phyloP scores from a whole-genome alignment of 2,113 vertebrate species.

The Pithys albifrons region DNA sequence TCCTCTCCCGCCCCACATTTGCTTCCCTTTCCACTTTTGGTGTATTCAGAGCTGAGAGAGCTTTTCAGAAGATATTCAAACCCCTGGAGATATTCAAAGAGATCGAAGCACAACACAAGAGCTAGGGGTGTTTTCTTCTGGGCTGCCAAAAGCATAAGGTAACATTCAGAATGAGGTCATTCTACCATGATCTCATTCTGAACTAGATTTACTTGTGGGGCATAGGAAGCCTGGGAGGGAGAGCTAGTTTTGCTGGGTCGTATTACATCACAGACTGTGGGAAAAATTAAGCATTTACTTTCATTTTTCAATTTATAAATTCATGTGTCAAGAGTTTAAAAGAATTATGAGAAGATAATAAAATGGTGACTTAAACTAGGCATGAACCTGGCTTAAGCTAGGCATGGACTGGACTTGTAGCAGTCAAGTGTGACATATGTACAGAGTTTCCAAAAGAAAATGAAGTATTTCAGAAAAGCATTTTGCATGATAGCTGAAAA shows the following conservation, averaged over 20 bases:
- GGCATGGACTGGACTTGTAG: not conserved
- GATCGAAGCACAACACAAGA: slow-evolving; percentile 14
- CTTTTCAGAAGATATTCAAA: slow-evolving; percentile 55
- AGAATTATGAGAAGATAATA: not conserved
- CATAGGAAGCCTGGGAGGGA: not conserved
- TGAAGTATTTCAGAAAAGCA: not conserved
- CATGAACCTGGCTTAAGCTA: not conserved
- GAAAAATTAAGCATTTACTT: not conserved
- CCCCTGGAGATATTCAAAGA: slow-evolving; percentile 57
- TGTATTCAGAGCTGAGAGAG: slow-evolving; percentile 24
- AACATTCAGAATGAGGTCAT: slow-evolving; percentile 36
- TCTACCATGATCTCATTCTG: slow-evolving; percentile 1
- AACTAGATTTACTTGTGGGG: slow-evolving; percentile 22
- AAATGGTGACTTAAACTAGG: not conserved
- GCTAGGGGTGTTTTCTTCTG: slow-evolving; percentile 28
- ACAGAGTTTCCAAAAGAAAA: not conserved
- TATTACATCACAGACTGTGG: not conserved
- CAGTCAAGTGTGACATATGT: not conserved
- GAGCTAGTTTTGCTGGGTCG: not conserved
- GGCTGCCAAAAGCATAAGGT: slow-evolving; percentile 50
- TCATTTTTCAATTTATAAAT: not conserved
- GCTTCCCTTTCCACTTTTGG: slow-evolving; percentile 13
- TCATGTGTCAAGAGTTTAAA: not conserved
- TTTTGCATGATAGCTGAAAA: not conserved
- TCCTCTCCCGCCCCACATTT: not conserved